phyloP scores from a whole-genome alignment of 2,113 vertebrate genomes.

The Ibidorhyncha struthersii region DNA sequence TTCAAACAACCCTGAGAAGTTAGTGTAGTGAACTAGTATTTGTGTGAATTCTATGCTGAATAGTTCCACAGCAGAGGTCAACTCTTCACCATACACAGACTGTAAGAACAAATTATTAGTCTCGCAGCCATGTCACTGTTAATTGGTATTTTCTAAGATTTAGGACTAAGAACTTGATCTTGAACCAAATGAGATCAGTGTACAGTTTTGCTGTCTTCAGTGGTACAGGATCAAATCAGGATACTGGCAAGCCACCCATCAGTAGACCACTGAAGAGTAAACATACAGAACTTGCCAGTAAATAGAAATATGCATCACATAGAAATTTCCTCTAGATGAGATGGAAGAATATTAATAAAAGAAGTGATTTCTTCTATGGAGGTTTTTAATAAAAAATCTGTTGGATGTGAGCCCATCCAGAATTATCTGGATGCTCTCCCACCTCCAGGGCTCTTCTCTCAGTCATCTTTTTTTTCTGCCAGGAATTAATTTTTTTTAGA shows the following conservation, averaged over 20 bases:
- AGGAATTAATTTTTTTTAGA: not conserved
- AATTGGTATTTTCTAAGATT: not conserved
- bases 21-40: not conserved
- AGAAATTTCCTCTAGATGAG: not conserved
- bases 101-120: not conserved
- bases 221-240: not conserved
- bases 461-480: not conserved
- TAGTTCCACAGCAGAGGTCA: not conserved
- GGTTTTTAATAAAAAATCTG: not conserved
- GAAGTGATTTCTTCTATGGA: not conserved
- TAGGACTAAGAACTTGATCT: not conserved
- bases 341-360: not conserved
- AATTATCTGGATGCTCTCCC: not conserved
- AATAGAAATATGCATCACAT: not conserved
- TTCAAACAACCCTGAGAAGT: not conserved
- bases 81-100: not conserved
- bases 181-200: not conserved
- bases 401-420: not conserved
- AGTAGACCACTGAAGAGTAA: not conserved
- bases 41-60: not conserved
- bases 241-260: not conserved
- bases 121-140: not conserved
- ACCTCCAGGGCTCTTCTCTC: not conserved
- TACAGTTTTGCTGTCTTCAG: not conserved
- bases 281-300: not conserved